Conservation (phyloP, 2,888 invertebrate genomes). For the Alviniconcha strummeri region DNA sequence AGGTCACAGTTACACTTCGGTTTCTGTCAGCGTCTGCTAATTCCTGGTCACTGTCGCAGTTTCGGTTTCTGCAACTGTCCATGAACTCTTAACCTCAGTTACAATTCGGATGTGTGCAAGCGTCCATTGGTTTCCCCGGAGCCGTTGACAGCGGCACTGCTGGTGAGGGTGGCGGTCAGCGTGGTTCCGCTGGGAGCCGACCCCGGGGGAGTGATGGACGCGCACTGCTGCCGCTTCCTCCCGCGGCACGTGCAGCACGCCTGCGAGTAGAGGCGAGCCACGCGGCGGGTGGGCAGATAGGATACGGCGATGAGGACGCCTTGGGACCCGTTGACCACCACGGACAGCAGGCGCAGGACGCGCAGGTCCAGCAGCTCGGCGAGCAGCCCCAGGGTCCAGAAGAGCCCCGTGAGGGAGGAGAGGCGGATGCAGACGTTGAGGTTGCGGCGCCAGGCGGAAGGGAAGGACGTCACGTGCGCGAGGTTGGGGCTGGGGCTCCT, state of each 20-base stretch:
- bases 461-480: neutral
- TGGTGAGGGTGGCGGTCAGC: neutral
- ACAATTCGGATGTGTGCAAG: neutral
- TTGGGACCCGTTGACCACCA: constrained; percentile 48
- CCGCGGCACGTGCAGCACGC: constrained; percentile 17
- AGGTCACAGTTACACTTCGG: too few species aligned
- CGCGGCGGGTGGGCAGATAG: constrained; percentile 19
- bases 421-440: constrained; percentile 51
- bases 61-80: neutral
- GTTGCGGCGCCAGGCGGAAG: constrained; percentile 38
- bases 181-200: neutral
- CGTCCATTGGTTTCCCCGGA: neutral
- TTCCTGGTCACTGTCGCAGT: neutral
- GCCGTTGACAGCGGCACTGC: neutral
- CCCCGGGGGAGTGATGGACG: neutral
- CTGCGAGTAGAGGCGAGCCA: constrained; percentile 18
- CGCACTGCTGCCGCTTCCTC: neutral
- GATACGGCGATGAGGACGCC: constrained; percentile 21
- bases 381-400: constrained; percentile 53
- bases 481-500: neutral
- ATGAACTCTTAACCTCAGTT: neutral
- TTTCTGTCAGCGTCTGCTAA: neutral
- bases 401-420: constrained; percentile 51
- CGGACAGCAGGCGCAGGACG: constrained; percentile 46
- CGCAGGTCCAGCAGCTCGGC: constrained; percentile 45